Conservation (phyloP, 2,888 invertebrate genomes). For the Ditula angustiorana region DNA sequence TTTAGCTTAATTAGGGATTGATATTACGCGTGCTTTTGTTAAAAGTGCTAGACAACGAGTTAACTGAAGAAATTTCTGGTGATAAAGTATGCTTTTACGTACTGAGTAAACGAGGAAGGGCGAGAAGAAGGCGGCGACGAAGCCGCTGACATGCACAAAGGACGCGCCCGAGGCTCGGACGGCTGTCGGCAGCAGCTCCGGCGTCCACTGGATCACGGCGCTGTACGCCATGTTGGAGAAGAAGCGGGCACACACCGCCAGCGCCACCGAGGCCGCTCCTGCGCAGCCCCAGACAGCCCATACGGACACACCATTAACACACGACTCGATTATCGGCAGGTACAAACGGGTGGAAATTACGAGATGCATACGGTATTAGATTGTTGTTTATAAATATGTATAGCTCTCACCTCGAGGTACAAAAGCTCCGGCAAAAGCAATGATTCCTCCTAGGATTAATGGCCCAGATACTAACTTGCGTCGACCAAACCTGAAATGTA, state of each 20-base stretch:
- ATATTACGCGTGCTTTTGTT: no score
- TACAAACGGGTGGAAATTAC: no score
- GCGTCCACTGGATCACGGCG: slow-evolving; percentile 60
- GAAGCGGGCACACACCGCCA: slow-evolving; percentile 63
- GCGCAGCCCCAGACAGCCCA: slow-evolving; percentile 22
- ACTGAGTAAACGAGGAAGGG: slow-evolving; percentile 68
- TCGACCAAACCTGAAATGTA: slow-evolving; percentile 57
- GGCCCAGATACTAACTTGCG: slow-evolving; percentile 56
- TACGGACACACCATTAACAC: no score
- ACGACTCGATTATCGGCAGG: no score
- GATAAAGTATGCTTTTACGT: no score
- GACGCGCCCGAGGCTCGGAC: slow-evolving; percentile 63
- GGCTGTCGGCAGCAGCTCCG: slow-evolving; percentile 64
- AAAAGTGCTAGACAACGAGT: no score
- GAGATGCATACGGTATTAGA: not conserved
- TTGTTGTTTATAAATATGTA: not conserved
- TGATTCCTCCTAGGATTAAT: slow-evolving; percentile 50
- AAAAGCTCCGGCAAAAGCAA: slow-evolving; percentile 56
- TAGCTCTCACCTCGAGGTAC: slow-evolving; percentile 54
- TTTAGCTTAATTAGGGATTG: no score
- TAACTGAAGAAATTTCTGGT: no score
- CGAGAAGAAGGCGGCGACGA: slow-evolving; percentile 56
- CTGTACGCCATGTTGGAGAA: slow-evolving; percentile 65
- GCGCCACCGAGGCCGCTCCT: slow-evolving; percentile 58
- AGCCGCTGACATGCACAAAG: slow-evolving; percentile 62